These are phyloP conservation scores for Chrysolina americana DNA, from an alignment of 2,888 invertebrate genomes.

Conservation along the genomic window DNA sequence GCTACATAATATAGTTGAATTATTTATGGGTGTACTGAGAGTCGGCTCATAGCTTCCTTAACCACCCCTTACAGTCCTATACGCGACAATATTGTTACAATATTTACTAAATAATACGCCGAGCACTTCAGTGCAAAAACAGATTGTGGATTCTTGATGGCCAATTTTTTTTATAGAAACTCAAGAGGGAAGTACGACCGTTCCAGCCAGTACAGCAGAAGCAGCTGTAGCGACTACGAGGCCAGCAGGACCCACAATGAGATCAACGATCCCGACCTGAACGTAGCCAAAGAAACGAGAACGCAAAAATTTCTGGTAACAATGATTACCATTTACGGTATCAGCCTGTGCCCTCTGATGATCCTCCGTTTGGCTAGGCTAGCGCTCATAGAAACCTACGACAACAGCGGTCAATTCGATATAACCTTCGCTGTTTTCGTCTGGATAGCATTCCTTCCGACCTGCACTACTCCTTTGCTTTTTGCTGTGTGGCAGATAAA, in stretches of 20 bases:
- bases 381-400: conserved; percentile 78
- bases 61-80: no score
- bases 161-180: conserved; percentile 52
- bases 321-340: conserved; percentile 78
- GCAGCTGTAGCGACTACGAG: conserved; percentile 59
- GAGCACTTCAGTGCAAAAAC: no score
- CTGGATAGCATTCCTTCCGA: conserved; percentile 80
- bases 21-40: no score
- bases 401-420: conserved; percentile 78
- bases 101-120: no score
- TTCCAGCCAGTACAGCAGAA: conserved; percentile 62
- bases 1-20: no score
- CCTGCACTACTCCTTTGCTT: conserved; percentile 77
- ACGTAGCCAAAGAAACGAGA: conserved; percentile 75
- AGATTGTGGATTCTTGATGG: no score
- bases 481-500: conserved; percentile 78
- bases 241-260: conserved; percentile 68
- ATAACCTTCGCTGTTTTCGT: conserved; percentile 79
- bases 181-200: conserved; percentile 62
- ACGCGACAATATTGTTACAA: no score
- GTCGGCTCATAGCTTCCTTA: no score
- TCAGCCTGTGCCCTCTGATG: conserved; percentile 80
- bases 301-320: conserved; percentile 78
- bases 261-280: conserved; percentile 71
- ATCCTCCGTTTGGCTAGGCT: conserved; percentile 74